Evolutionary conservation across 2,888 invertebrate species (phyloP).

Genomic region (Lapara coniferarum): DNA sequence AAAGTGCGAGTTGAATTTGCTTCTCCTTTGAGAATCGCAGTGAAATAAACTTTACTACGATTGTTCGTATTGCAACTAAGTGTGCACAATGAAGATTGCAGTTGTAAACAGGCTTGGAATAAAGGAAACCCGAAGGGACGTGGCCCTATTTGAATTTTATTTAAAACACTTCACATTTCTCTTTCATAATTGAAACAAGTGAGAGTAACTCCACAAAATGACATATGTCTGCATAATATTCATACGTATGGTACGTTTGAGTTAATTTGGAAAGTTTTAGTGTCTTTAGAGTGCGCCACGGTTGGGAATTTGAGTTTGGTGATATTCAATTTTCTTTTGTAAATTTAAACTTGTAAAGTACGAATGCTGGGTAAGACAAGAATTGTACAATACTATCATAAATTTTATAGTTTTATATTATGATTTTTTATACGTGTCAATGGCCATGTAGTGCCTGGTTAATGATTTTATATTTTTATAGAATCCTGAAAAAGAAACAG

Average conservation of each 20-base stretch:
- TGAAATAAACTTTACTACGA: constrained; percentile 21
- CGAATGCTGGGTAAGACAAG: background rate
- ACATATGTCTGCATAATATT: constrained; percentile 13
- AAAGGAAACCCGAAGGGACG: constrained; percentile 10
- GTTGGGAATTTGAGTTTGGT: constrained; percentile 6
- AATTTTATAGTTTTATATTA: background rate
- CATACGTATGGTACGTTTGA: constrained; percentile 2
- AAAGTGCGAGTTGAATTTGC: constrained; percentile 19
- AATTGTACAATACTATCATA: background rate
- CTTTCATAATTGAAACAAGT: constrained; percentile 8
- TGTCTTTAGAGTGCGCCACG: constrained; percentile 4
- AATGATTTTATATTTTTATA: too few relatives aligned
- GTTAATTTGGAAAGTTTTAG: constrained; percentile 19
- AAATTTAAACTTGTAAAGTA: background rate
- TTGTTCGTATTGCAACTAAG: constrained; percentile 21
- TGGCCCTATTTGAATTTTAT: constrained; percentile 17
- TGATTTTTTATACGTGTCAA: too few relatives aligned
- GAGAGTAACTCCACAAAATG: background rate
- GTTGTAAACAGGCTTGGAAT: constrained; percentile 7
- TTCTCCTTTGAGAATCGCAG: constrained; percentile 4
- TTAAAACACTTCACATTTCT: constrained; percentile 18
- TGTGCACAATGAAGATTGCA: constrained; percentile 22
- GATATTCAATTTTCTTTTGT: background rate
- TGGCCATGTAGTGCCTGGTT: too few relatives aligned
- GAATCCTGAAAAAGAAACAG: too few relatives aligned